Base-by-base conservation (phyloP, 2,888 invertebrate genomes). In the Prostheceraeus crozeri region DNA sequence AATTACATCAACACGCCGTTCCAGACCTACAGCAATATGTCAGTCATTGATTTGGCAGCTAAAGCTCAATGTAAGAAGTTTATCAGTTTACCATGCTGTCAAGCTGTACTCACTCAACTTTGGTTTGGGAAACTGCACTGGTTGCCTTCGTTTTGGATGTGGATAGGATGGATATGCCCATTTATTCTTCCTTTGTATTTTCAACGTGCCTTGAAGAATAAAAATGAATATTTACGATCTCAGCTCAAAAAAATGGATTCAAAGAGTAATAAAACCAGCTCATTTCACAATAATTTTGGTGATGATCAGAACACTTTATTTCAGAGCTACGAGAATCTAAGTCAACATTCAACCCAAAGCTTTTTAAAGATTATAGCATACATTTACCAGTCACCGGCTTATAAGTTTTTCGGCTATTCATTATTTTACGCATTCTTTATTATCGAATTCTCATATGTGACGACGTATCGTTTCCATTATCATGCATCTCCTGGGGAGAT, bases 11-110 rank as follows among this genome's bases (percentile, higher is more conserved):
- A 35, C 46, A 23, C 40, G 4, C 57, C 21, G 14, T 16, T 57
- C 1, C 40, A 40, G 23, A 46, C 57, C 16, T 57, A 57, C 28
- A 46, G 46, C 23, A 48, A 35, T 11, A 40, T 45, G 19, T 45
- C 27, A 25, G 10, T 57, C 21, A 57, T 57, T 48, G 57, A 57
- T 48, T 14, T 57, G 40, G 57, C 57, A 3, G 57, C 40, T 28
- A 40, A 21, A n/a, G 45, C 57, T 3, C 40, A 57, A 10, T 57
- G 57, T 48, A 45, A 40, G 11, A 57, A 40, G n/a, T 55, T 57
- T 48, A 11, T 57, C 2, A 23, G 57, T 48, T 46, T 57, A 14
- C 57, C 40, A 2, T 57, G 57, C 16, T 57, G 57, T 57, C 57
- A 57, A 40, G 14, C 40, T 3, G 40, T 57, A 11, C 46, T 57